Evolutionary conservation across 2,888 invertebrate species (phyloP), one percentile per base, ranked within the genome.

Genomic region (Listrodromus nycthemerus): DNA sequence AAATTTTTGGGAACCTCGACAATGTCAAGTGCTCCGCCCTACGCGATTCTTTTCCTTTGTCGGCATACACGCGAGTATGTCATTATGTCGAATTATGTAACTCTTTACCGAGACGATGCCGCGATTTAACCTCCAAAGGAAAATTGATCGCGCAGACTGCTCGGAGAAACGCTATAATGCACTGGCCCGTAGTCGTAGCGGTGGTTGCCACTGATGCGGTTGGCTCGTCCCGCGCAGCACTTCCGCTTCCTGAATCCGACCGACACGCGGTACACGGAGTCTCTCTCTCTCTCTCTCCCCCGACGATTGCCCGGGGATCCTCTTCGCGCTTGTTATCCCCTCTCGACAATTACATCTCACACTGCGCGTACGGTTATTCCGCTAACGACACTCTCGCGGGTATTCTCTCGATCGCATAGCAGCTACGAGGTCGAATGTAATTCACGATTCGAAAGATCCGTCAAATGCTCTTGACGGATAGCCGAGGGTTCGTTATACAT

Each of bases 61-160:
- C 24, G 6, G n/a, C 30, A 19, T 10, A 69, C 69, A 41, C 19
- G n/a, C 61, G 61, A 61, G 16, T 61, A 13, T 75, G 48, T 65
- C 58, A 30, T 58, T 45, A 13, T n/a, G n/a, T 19, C 30, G 66
- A 27, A 76, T 84, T 84, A 84, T 76, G 50, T 84, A 84, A 84
- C 45, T 21, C 27, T 70, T 13, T 24, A 19, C 58, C 24, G 19
- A 66, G 21, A 13, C 58, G 37, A 27, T n/a, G 58, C 6, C 33
- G n/a, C 21, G 66, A 67, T 67, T 45, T 77, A 71, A 83, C 80
- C 83, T 83, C 76, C 63, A 61, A 76, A 70, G 52, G 30, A 75
- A 71, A 69, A 63, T 77, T 65, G 65, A 66, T 33, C 52, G 61
- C 33, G 50, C 33, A 30, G 37, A 75, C 27, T 61, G 10, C 27